phyloP scores from a whole-genome alignment of 2,113 vertebrate species.

The Grammatotria lemairii region DNA sequence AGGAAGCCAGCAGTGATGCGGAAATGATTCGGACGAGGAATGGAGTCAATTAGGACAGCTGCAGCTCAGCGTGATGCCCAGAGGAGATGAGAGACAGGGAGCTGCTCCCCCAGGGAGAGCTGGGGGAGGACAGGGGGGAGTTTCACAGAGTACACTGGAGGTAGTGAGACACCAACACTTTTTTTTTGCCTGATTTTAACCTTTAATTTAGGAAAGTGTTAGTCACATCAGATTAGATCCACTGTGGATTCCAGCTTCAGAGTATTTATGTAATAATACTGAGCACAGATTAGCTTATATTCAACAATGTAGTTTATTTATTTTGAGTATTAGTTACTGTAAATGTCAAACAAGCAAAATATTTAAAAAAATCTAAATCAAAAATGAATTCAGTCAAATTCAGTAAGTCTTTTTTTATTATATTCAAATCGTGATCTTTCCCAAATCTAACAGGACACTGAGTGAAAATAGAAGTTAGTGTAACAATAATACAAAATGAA shows the following conservation, averaged over 20 bases:
- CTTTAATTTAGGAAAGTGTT: not conserved
- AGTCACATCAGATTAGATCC: not conserved
- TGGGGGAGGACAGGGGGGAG: not conserved
- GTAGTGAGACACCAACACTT: not conserved
- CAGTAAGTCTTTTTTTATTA: not conserved
- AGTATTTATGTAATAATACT: not conserved
- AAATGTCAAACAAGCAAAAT: not conserved
- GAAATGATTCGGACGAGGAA: not conserved
- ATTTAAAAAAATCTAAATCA: accelerated
- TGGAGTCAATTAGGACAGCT: conserved; percentile 24
- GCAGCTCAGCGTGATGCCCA: conserved; percentile 1
- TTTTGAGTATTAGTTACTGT: not conserved
- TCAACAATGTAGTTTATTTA: not conserved
- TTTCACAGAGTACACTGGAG: not conserved
- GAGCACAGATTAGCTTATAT: not conserved
- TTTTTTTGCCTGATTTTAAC: not conserved
- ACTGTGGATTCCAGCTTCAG: not conserved
- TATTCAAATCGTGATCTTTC: not conserved
- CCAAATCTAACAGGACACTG: not conserved
- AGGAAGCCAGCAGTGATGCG: not conserved
- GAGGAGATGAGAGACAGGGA: not conserved
- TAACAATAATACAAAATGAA: not conserved
- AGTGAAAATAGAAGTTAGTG: not conserved
- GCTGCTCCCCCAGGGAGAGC: not conserved
- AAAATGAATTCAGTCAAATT: not conserved